Base-by-base conservation (phyloP, 2,888 invertebrate genomes). In the Dryomyza anilis region DNA sequence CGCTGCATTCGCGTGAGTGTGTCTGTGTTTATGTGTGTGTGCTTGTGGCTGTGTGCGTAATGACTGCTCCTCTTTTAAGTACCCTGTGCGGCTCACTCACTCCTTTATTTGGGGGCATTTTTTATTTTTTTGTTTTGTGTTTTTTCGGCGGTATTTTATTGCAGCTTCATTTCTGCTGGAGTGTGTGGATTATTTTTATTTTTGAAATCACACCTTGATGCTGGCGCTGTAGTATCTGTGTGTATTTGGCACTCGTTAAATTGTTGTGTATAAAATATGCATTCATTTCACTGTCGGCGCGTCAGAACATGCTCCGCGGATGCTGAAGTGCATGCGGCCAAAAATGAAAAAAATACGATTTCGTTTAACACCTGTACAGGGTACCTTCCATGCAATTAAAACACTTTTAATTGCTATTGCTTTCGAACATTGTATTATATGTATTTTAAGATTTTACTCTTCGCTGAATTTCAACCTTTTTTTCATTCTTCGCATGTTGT, bases 211-310 rank as follows among this genome's bases (percentile, higher is more conserved):
- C 69, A 67, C 69, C 69, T 69, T 67, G 67, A 65, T 69, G 59
- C 57, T 29, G 60, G n/a, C 39, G 58, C 59, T 61, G 67, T n/a
- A 14, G 21, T 21, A 50, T 45, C n/a, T 59, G 33, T 53, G 23
- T 48, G 10, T 60, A 56, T 27, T 33, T 33, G 55, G 29, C 52
- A 27, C 52, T 61, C 61, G 52, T 61, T 61, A 61, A 61, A 52
- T 61, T 52, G 61, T 61, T 59, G 48, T 62, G 52, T 64, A 61
- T 61, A 52, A 65, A 68, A 69, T 68, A 55, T 67, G 66, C 66
- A 67, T 69, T 71, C 70, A 67, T 70, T 72, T 71, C 70, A 68
- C 68, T 72, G 70, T 68, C 70, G 72, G 64, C 70, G 70, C 67
- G 69, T 69, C 67, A 63, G 25, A 25, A 50, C 14, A 50, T 50